These are phyloP conservation scores for Polypterus senegalus DNA, from an alignment of 2,113 vertebrate genomes.

Conservation along the genomic window DNA sequence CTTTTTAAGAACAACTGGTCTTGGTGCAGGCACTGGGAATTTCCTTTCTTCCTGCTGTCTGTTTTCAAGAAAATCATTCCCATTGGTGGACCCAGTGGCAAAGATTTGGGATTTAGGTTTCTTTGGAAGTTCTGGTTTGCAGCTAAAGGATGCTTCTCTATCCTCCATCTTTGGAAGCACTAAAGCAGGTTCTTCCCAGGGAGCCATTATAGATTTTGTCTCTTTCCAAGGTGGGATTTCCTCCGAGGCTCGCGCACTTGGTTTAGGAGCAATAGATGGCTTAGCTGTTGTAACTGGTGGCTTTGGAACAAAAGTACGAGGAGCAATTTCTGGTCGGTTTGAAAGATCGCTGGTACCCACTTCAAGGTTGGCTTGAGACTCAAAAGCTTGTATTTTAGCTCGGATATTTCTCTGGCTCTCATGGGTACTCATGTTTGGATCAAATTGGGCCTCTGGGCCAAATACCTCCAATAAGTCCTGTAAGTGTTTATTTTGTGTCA, in stretches of 20 bases:
- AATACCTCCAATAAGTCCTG: slow-evolving; percentile 44
- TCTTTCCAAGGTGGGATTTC: slow-evolving; percentile 40
- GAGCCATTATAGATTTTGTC: slow-evolving; percentile 26
- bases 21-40: slow-evolving; percentile 41
- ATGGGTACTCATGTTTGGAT: slow-evolving; percentile 53
- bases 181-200: slow-evolving; percentile 29
- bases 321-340: slow-evolving; percentile 53
- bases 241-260: slow-evolving; percentile 40
- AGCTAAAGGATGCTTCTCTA: slow-evolving; percentile 23
- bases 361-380: slow-evolving; percentile 51
- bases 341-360: slow-evolving; percentile 31
- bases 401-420: slow-evolving; percentile 62
- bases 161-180: slow-evolving; percentile 23
- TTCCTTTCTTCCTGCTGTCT: slow-evolving; percentile 22
- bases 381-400: slow-evolving; percentile 78
- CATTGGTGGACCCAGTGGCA: slow-evolving; percentile 37
- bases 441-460: slow-evolving; percentile 30
- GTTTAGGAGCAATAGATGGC: slow-evolving; percentile 54
- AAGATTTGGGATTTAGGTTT: slow-evolving; percentile 47
- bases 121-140: slow-evolving; percentile 65
- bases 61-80: slow-evolving; percentile 30
- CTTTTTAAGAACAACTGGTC: slow-evolving; percentile 55
- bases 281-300: slow-evolving; percentile 54
- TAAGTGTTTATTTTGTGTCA: slow-evolving; percentile 22
- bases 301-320: slow-evolving; percentile 47